Evolutionary conservation across 1,140 invertebrate species (phyloP).

Genomic region (Drosophila simulans): DNA sequence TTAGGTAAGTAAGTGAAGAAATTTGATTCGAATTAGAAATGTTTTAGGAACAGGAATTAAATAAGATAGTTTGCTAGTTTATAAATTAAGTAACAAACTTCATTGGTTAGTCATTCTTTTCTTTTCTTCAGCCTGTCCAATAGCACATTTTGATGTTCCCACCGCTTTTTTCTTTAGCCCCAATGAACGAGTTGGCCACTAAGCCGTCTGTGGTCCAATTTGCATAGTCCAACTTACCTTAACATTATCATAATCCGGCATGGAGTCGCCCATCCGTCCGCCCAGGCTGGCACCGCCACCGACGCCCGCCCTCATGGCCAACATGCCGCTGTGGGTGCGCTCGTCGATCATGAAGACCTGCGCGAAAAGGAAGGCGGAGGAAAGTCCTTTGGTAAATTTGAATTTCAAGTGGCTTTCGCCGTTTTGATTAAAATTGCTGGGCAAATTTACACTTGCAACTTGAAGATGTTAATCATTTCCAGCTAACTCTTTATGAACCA

Average conservation of each 20-base stretch:
- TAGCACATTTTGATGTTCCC: conserved; percentile 66
- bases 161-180: conserved; percentile 18
- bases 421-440: conserved; percentile 16
- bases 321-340: conserved; percentile 76
- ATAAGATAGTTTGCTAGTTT: too few species aligned
- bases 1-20: too few species aligned
- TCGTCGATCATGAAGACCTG: conserved; percentile 85
- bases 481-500: too few species aligned
- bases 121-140: conserved; percentile 16
- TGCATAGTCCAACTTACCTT: conserved; percentile 85
- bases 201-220: conserved; percentile 26
- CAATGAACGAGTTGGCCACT: conserved; percentile 26
- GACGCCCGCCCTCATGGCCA: conserved; percentile 73
- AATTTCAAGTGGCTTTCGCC: conserved; percentile 2
- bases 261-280: conserved; percentile 83
- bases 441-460: background rate
- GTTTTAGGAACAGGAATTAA: too few species aligned
- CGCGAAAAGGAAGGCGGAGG: background rate
- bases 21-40: too few species aligned
- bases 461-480: background rate
- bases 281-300: conserved; percentile 62
- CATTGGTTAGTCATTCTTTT: background rate
- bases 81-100: too few species aligned
- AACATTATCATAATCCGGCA: conserved; percentile 86
- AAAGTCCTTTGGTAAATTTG: background rate